phyloP scores from a whole-genome alignment of 2,797 vertebrate species.

The Odontamblyopus lacepedii region DNA sequence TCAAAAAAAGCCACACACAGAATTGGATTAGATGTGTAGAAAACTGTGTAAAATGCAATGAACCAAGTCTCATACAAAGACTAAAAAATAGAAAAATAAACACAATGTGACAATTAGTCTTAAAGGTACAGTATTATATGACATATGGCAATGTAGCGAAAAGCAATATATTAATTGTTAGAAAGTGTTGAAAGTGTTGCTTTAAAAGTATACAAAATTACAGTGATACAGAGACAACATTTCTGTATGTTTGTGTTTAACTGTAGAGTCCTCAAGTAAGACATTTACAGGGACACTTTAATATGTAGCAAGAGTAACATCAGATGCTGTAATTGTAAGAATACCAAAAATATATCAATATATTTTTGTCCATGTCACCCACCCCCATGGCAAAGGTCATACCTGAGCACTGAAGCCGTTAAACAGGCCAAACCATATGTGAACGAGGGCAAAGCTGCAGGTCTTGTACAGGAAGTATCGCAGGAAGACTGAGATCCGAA shows the following conservation, averaged over 20 bases:
- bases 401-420: conserved; percentile 92
- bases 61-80: conserved; percentile 91
- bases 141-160: background rate
- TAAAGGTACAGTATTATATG: background rate
- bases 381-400: conserved; percentile 13
- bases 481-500: conserved; percentile 86
- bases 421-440: conserved; percentile 90
- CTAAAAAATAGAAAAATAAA: conserved; percentile 67
- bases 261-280: background rate
- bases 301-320: too few species aligned
- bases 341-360: background rate
- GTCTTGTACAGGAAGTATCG: conserved; percentile 93
- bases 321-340: background rate
- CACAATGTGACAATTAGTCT: background rate
- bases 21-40: conserved; percentile 82
- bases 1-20: conserved; percentile 86
- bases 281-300: background rate
- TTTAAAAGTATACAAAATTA: too few species aligned
- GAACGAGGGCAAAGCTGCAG: conserved; percentile 81
- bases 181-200: too few species aligned
- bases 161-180: background rate
- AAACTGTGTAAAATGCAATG: conserved; percentile 84
- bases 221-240: too few species aligned
- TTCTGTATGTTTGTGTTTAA: background rate
- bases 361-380: background rate